Percentiles rank a stretch among this genome's conserved stretches.
phyloP scores from a whole-genome alignment of 1,140 invertebrate genomes.

The Aphaenogaster floridana region DNA sequence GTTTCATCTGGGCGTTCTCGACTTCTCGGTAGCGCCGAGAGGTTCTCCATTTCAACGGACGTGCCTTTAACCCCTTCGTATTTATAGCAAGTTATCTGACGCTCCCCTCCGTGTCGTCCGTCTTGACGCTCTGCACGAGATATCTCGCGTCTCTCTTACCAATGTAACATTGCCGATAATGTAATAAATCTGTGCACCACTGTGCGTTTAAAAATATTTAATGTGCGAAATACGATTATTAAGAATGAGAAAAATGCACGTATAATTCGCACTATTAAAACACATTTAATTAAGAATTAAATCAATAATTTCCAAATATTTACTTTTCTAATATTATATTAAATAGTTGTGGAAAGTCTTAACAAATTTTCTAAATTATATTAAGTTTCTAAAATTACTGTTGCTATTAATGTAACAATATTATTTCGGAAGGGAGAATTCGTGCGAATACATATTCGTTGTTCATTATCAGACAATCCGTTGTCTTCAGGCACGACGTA shows the following conservation, averaged over 20 bases:
- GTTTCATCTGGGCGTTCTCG: conserved; percentile 41
- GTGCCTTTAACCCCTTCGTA: conserved; percentile 51
- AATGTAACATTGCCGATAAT: conserved; percentile 13
- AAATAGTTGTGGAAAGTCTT: neutral
- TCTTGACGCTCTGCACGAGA: neutral
- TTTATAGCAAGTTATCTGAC: conserved; percentile 53
- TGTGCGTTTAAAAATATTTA: conserved; percentile 14
- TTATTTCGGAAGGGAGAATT: neutral
- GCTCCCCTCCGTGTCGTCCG: neutral
- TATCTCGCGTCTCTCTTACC: neutral
- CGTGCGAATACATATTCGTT: neutral
- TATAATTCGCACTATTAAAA: neutral
- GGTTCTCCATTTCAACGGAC: conserved; percentile 69
- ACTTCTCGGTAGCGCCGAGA: conserved; percentile 61
- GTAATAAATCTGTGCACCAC: neutral
- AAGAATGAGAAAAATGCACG: neutral
- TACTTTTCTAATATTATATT: neutral
- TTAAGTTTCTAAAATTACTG: neutral
- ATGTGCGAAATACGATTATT: neutral
- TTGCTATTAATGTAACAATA: neutral
- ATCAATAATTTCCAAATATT: neutral
- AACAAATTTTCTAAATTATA: neutral
- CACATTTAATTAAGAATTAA: neutral
- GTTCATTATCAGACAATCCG: neutral
- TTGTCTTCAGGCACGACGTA: neutral